Evolutionary conservation across 92 coral and sea anemone genomes (phyloP).

Genomic region (Heliopora coerulea): DNA sequence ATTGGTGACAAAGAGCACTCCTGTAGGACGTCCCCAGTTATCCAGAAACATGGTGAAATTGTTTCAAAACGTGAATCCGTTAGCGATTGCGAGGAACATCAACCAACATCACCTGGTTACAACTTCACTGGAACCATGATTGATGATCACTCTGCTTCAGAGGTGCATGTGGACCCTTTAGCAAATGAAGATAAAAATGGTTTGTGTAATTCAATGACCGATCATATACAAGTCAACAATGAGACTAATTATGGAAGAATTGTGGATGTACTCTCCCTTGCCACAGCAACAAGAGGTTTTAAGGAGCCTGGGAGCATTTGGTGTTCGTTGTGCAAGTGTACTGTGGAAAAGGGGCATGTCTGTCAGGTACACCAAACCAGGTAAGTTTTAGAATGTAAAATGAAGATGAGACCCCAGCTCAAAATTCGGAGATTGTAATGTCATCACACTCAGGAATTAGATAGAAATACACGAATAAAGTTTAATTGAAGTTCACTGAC

Average conservation of each 20-base stretch:
- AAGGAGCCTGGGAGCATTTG: constrained; percentile 38
- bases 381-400: too few species aligned
- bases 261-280: constrained; percentile 34
- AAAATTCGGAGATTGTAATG: too few species aligned
- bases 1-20: neutral
- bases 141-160: neutral
- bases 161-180: neutral
- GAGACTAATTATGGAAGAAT: constrained; percentile 8
- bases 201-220: neutral
- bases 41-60: neutral
- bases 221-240: constrained; percentile 6
- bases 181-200: neutral
- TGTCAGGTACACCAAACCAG: constrained; percentile 32
- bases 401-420: too few species aligned
- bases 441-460: too few species aligned
- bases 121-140: neutral
- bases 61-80: neutral
- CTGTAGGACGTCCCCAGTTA: neutral
- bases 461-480: too few species aligned
- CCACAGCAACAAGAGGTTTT: constrained; percentile 40
- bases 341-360: constrained; percentile 32
- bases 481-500: too few species aligned
- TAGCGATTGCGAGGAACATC: neutral
- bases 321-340: constrained; percentile 39
- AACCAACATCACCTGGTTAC: neutral